Percentiles rank a stretch among this genome's conserved stretches.
Evolutionary conservation across 2,113 vertebrate genomes (phyloP).

Genomic region (Drymodes brunneopygia): DNA sequence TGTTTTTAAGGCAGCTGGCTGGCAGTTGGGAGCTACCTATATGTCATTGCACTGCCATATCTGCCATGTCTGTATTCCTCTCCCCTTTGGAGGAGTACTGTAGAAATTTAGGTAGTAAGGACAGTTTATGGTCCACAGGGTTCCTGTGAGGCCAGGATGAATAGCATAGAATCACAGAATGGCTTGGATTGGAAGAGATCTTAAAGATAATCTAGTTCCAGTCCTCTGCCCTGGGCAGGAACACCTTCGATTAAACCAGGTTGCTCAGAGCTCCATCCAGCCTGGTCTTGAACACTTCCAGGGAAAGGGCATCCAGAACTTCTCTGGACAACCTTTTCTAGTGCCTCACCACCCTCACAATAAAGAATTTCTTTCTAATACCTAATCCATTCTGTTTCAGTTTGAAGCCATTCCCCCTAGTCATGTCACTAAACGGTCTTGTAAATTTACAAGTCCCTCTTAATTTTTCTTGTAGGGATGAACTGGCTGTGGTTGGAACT

Average conservation of each 20-base stretch:
- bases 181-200: neutral
- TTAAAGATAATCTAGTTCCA: neutral
- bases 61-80: neutral
- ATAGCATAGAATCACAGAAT: neutral
- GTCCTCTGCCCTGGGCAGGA: neutral
- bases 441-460: neutral
- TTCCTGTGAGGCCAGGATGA: neutral
- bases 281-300: neutral
- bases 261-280: neutral
- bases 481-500: neutral
- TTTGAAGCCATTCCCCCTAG: neutral
- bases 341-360: neutral
- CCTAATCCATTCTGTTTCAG: neutral
- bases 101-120: neutral
- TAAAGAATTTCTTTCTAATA: neutral
- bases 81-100: neutral
- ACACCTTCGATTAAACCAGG: neutral
- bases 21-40: neutral
- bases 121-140: neutral
- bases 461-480: neutral
- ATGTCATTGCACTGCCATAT: neutral
- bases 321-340: neutral
- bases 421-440: neutral
- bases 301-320: neutral
- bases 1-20: neutral